Conservation (phyloP, 2,888 invertebrate species). For the Idaea aversata region DNA sequence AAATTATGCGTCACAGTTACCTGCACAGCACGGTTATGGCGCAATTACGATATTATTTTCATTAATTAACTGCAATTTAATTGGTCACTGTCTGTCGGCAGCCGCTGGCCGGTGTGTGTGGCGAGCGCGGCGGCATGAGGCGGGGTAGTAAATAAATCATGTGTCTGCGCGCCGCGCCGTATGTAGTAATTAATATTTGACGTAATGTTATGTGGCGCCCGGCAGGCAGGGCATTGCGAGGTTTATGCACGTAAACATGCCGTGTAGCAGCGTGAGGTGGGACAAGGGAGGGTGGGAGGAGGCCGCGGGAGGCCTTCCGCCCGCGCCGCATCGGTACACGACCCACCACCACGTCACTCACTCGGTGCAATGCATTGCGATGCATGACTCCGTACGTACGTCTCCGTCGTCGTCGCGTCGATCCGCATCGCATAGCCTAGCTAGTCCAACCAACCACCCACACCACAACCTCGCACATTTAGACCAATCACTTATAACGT, state of each 20-base stretch:
- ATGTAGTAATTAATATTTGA: constrained; percentile 1
- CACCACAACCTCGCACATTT: background rate
- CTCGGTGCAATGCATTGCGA: background rate
- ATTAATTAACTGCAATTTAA: background rate
- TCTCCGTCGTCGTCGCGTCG: background rate
- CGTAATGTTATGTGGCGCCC: constrained; percentile 1
- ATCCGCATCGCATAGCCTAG: constrained; percentile 8
- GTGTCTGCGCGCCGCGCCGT: background rate
- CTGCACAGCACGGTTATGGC: background rate
- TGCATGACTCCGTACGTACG: background rate
- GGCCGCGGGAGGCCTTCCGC: background rate
- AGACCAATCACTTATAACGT: constrained; percentile 4
- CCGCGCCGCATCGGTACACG: background rate
- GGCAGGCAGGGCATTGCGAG: background rate
- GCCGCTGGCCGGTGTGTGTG: background rate
- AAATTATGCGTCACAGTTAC: background rate
- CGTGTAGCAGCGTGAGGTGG: background rate
- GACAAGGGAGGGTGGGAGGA: constrained; percentile 2
- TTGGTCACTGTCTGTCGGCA: background rate
- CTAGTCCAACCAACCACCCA: constrained; percentile 36
- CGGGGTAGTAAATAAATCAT: background rate
- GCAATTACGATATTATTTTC: background rate
- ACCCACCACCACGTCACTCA: background rate
- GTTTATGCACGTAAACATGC: background rate
- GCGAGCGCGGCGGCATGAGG: background rate